Evolutionary conservation across 2,888 invertebrate species (phyloP).

Genomic region (Phyllotreta striolata): DNA sequence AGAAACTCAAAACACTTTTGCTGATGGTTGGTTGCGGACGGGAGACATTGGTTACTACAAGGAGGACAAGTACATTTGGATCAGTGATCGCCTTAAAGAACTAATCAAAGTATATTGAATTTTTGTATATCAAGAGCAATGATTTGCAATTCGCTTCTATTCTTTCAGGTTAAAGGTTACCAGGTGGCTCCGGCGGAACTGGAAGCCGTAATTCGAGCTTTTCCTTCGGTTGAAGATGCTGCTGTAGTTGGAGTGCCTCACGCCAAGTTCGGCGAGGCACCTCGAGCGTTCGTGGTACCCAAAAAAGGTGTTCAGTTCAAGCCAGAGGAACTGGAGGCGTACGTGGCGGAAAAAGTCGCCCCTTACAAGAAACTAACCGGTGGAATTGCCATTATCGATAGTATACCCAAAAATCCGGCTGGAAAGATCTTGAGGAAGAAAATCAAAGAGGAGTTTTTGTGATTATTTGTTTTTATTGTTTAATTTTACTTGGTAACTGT

Average conservation of each 20-base stretch:
- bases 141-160: not conserved
- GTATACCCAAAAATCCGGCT: conserved; percentile 67
- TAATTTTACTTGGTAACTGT: too few species aligned
- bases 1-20: conserved; percentile 74
- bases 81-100: conserved; percentile 82
- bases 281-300: conserved; percentile 75
- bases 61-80: conserved; percentile 70
- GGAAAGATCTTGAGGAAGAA: conserved; percentile 68
- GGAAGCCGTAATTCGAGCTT: conserved; percentile 75
- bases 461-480: too few species aligned
- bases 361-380: conserved; percentile 75
- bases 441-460: conserved; percentile 19
- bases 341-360: conserved; percentile 73
- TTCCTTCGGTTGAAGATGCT: conserved; percentile 79
- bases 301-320: conserved; percentile 58
- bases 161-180: conserved; percentile 52
- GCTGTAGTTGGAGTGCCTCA: conserved; percentile 84
- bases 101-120: conserved; percentile 72
- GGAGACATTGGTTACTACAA: conserved; percentile 70
- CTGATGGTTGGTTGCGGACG: conserved; percentile 78
- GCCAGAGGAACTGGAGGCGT: conserved; percentile 68
- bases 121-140: not conserved
- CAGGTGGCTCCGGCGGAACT: conserved; percentile 91
- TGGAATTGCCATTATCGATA: conserved; percentile 64
- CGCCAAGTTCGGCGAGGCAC: conserved; percentile 73